Evolutionary conservation across 2,797 vertebrate species (phyloP), one percentile per base, ranked within the genome.

Genomic region (Geotrypetes seraphini): DNA sequence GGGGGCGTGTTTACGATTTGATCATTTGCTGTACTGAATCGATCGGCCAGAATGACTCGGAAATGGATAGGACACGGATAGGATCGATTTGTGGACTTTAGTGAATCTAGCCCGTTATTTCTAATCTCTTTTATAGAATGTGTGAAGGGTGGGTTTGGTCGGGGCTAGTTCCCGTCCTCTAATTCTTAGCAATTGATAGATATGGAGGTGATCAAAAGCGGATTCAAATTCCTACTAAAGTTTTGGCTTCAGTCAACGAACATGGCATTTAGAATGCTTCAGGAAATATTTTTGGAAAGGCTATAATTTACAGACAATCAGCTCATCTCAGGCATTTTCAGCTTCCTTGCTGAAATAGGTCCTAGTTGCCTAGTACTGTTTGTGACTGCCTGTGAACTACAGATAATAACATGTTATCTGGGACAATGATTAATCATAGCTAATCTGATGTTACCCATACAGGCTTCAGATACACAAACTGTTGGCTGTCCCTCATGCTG

Each of bases 241-340:
- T 53, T 46, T 42, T 36, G 5, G 19, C 22, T 34, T 15, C 30
- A 34, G 45, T 6, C 43, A 53, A 41, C 31, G 25, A 57, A 29
- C 19, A 20, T 10, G 25, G 28, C 27, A 11, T 58, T 61, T 63
- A 60, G 46, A 36, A 43, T 34, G 34, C 40, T 55, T 51, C 37
- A 33, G 41, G 35, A 50, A 57, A 50, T 51, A 63, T 42, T 50
- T 52, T 37, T 12, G 33, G 55, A 69, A 71, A 73, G 57, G 29
- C 64, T 71, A 39, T 47, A 66, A 65, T 79, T 68, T 68, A 41
- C n/a, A 69, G 57, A 47, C 45, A 69, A 54, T 43, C 54, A 63
- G 46, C 42, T 57, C 53, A 31, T 61, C 49, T 17, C 5, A 0
- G 16, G 54, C 50, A 42, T 46, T 67, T 71, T 48, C 47, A 47